Percentiles rank a stretch among this genome's conserved stretches.
Conservation (phyloP, 2,797 vertebrate genomes). For the Danio albolineatus region DNA sequence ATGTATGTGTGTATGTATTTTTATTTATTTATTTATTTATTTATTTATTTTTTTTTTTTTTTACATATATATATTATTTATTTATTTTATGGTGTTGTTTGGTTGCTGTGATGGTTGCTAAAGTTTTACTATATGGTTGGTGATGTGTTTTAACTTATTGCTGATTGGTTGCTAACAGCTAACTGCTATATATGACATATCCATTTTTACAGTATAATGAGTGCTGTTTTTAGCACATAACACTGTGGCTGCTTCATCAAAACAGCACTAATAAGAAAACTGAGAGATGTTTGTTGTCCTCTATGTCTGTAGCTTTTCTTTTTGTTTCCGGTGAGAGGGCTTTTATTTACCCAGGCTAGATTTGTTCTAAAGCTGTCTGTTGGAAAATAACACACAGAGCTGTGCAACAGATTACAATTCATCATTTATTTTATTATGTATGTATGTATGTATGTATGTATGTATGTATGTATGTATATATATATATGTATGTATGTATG, state of each 20-base stretch:
- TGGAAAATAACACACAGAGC: not conserved
- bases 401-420: not conserved
- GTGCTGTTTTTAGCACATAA: not conserved
- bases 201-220: too few relatives aligned
- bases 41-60: too few relatives aligned
- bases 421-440: not conserved
- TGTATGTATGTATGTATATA: too few relatives aligned
- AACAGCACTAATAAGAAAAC: not conserved
- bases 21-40: too few relatives aligned
- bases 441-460: too few relatives aligned
- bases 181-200: not conserved
- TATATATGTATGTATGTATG: too few relatives aligned
- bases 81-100: too few relatives aligned
- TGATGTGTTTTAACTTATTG: not conserved
- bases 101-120: not conserved
- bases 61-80: too few relatives aligned
- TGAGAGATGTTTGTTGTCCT: not conserved
- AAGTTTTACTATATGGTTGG: not conserved
- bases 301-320: not conserved
- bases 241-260: not conserved
- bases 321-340: too few relatives aligned
- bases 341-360: constrained; percentile 10
- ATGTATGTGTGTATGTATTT: too few relatives aligned
- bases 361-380: not conserved
- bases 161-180: not conserved